These are phyloP conservation scores for Pleuronectes platessa DNA, from an alignment of 2,113 vertebrate species.

Conservation along the genomic window DNA sequence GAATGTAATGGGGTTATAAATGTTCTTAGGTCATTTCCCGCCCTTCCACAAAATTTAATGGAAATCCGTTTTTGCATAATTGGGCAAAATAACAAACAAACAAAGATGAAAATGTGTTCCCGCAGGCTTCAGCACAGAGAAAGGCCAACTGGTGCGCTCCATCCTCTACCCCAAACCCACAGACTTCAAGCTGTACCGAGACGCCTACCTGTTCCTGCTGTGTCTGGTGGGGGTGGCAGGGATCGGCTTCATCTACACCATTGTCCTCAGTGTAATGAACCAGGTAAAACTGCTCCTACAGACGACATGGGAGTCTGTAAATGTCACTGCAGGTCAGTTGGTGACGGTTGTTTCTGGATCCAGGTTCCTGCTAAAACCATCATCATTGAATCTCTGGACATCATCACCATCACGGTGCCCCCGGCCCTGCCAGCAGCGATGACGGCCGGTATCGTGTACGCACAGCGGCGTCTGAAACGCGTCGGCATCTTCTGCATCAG, in stretches of 20 bases:
- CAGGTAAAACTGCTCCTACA: conserved; percentile 74
- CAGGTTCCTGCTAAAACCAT: conserved; percentile 88
- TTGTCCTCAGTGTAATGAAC: conserved; percentile 89
- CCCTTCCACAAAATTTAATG: no score
- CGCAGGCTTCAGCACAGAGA: conserved; percentile 94
- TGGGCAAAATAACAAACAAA: no score
- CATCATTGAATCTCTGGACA: conserved; percentile 92
- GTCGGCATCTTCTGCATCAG: conserved; percentile 97
- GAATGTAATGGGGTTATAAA: no score
- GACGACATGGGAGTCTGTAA: not conserved
- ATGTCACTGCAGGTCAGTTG: not conserved
- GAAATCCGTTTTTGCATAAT: no score
- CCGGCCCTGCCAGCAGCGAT: conserved; percentile 95
- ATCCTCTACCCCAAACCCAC: conserved; percentile 97
- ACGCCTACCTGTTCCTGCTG: conserved; percentile 93
- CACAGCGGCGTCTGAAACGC: conserved; percentile 91
- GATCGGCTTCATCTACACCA: conserved; percentile 92
- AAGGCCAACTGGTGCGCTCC: conserved; percentile 94
- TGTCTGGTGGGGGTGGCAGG: conserved; percentile 92
- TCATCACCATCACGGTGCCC: conserved; percentile 96
- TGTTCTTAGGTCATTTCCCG: no score
- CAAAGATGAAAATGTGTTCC: not conserved
- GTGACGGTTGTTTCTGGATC: not conserved
- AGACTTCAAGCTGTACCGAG: conserved; percentile 96
- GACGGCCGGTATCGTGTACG: conserved; percentile 95